Base-by-base conservation (phyloP, 2,888 invertebrate species). In the Meliscaeva auricollis region DNA sequence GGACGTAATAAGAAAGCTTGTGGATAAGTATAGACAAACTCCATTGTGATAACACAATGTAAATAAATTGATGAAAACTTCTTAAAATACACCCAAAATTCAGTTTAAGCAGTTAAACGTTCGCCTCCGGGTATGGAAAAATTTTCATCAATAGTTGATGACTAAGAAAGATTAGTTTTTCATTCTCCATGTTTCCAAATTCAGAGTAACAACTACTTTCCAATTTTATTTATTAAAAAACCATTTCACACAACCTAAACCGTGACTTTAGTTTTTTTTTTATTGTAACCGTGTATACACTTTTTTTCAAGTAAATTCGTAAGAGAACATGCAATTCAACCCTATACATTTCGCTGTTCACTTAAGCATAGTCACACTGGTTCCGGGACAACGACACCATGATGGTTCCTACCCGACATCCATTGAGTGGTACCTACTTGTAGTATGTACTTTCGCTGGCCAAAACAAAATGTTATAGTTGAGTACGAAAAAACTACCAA, bases 281-380 rank as follows among this genome's bases (percentile, higher is more conserved):
- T 52, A 44, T 50, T 79, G 69, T 66, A 56, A 75, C 44, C 52
- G 66, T 62, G 26, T 26, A 26, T 26, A 73, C 60, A 60, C 48
- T 70, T 56, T 70, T 72, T 41, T 66, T 46, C 56, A 17, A 46
- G 20, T 56, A 44, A 26, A 48, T 56, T 64, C n/a, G 38, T 68
- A 64, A 56, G 72, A 60, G 76, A 68, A 80, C 84, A 75, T 85
- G 62, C 72, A 80, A 62, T 72, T 68, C 75, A 52, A 83, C 38
- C 58, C 58, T 66, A n/a, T n/a, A 75, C 76, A 85, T 80, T 85
- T 76, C 80, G 68, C 62, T 85, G 84, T 80, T 80, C 84, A 80
- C 80, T 85, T 76, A 78, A 80, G 72, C 84, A 78, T 76, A 80
- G 84, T 76, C 75, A 68, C 46, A 60, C 76, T 56, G 70, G 84